These are phyloP conservation scores for Euzetes globulus DNA, from an alignment of 2,888 invertebrate species.

Conservation along the genomic window DNA sequence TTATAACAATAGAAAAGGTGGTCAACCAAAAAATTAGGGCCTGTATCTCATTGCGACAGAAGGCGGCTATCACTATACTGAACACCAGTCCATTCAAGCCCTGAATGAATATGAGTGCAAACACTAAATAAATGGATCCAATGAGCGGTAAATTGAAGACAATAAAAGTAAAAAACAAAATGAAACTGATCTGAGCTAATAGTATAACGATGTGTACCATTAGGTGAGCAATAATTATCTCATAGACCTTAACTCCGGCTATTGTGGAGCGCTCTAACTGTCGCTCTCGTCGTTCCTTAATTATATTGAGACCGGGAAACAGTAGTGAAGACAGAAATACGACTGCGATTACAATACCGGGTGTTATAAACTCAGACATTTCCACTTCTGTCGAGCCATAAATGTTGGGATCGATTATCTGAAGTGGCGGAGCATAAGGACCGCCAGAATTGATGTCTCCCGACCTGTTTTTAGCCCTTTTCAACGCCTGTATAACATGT, in stretches of 20 bases:
- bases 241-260: not conserved
- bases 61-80: not conserved
- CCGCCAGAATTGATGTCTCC: not conserved
- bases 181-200: not conserved
- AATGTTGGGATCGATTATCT: slow-evolving; percentile 15
- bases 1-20: not conserved
- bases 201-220: not conserved
- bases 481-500: not conserved
- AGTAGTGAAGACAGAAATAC: slow-evolving; percentile 4
- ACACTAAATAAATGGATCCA: slow-evolving; percentile 11
- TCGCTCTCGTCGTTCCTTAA: not conserved
- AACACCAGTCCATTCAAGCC: not conserved
- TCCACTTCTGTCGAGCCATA: not conserved
- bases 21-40: slow-evolving; percentile 12
- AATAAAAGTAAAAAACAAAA: not conserved
- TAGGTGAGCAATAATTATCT: not conserved
- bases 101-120: not conserved
- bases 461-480: slow-evolving; percentile 13
- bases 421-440: slow-evolving; percentile 10
- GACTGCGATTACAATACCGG: not conserved
- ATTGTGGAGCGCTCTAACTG: not conserved
- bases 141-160: not conserved
- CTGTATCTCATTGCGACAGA: not conserved
- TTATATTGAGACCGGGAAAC: slow-evolving; percentile 4
- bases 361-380: slow-evolving; percentile 26